Evolutionary conservation across 2,888 invertebrate genomes (phyloP).

Genomic region (Lycia hirtaria): DNA sequence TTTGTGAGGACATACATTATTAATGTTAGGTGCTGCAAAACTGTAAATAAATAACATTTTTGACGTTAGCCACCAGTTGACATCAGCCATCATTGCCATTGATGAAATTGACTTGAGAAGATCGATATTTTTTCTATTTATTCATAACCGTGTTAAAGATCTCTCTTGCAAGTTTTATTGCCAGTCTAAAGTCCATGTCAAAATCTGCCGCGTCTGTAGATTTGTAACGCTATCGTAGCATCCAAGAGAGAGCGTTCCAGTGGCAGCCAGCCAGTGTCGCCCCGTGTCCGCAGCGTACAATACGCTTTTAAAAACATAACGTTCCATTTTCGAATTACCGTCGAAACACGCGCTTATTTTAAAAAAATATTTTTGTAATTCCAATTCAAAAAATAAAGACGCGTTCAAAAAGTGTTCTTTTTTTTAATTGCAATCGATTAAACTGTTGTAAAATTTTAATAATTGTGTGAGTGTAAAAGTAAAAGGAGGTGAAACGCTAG

Average conservation of each 20-base stretch:
- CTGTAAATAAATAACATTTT: no score
- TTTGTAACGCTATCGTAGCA: slow-evolving; percentile 52
- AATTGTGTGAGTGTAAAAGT: slow-evolving; percentile 52
- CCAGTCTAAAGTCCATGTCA: not conserved
- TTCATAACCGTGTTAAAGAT: not conserved
- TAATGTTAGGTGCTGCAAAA: no score
- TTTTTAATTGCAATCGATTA: slow-evolving; percentile 47
- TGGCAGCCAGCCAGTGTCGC: slow-evolving; percentile 64
- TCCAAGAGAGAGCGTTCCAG: slow-evolving; percentile 72
- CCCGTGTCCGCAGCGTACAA: slow-evolving; percentile 52
- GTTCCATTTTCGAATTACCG: slow-evolving; percentile 56
- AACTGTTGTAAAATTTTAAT: slow-evolving; percentile 15
- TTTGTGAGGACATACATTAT: no score
- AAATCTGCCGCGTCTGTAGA: slow-evolving; percentile 39
- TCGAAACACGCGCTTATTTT: slow-evolving; percentile 57
- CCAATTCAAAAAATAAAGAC: slow-evolving; percentile 38
- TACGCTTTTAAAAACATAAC: slow-evolving; percentile 53
- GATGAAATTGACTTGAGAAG: no score
- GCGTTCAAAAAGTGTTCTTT: slow-evolving; percentile 35
- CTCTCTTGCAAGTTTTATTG: not conserved
- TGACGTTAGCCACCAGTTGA: no score
- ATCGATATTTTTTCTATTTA: no score
- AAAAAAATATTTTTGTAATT: slow-evolving; percentile 34
- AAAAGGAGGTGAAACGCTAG: slow-evolving; percentile 75
- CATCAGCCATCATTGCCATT: no score